These are phyloP conservation scores for Dryobotodes eremita DNA, from an alignment of 2,888 invertebrate species.

Conservation along the genomic window DNA sequence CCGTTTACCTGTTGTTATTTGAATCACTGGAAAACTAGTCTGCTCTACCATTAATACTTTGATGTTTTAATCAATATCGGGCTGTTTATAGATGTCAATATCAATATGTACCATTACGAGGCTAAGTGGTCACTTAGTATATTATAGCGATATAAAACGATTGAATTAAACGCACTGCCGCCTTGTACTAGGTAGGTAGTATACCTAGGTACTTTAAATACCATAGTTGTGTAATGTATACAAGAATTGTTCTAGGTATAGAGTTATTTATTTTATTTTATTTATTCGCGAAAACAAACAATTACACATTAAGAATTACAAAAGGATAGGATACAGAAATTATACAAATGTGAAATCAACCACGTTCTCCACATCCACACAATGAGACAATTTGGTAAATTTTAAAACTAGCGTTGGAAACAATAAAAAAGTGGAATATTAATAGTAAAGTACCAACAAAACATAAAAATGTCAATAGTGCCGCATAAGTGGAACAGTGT, in stretches of 20 bases:
- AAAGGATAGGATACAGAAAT: too few species aligned
- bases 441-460: too few species aligned
- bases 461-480: too few species aligned
- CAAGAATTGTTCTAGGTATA: background rate
- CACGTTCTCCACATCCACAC: too few species aligned
- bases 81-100: conserved; percentile 28
- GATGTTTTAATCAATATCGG: conserved; percentile 21
- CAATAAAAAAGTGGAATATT: too few species aligned
- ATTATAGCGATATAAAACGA: conserved; percentile 39
- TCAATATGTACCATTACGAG: conserved; percentile 42
- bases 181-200: background rate
- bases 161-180: conserved; percentile 3
- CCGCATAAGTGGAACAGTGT: too few species aligned
- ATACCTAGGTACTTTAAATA: background rate
- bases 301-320: too few species aligned
- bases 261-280: background rate
- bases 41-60: conserved; percentile 6
- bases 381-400: too few species aligned
- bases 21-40: background rate
- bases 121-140: conserved; percentile 47
- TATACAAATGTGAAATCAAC: too few species aligned
- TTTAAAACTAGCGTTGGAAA: too few species aligned
- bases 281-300: too few species aligned
- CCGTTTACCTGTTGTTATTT: conserved; percentile 8
- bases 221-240: background rate